Evolutionary conservation across 1,140 invertebrate genomes (phyloP).

Genomic region (Cherax quadricarinatus): DNA sequence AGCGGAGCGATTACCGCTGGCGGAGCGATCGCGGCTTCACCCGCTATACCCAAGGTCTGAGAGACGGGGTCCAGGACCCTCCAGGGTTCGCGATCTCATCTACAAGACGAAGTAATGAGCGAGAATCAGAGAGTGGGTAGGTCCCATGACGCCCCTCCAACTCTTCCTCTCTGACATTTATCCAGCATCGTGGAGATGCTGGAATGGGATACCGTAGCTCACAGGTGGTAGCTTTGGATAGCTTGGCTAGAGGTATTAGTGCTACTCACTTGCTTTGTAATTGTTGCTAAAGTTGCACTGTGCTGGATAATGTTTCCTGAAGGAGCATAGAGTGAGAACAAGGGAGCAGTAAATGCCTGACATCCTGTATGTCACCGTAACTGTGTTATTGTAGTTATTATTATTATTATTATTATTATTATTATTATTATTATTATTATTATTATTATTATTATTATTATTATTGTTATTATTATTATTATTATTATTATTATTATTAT

Average conservation of each 20-base stretch:
- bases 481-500: no score
- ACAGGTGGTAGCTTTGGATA: not conserved
- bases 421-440: no score
- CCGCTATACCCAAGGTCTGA: no score
- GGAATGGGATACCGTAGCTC: not conserved
- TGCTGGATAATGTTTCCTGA: slow-evolving; percentile 7
- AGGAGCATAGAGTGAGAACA: not conserved
- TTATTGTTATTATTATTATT: no score
- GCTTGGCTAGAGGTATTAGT: not conserved
- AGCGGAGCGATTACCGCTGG: no score
- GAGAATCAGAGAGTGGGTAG: not conserved
- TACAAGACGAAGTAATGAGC: not conserved
- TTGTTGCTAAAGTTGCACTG: not conserved
- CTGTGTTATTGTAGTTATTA: no score
- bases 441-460: no score
- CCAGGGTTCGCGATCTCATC: not conserved
- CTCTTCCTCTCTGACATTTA: not conserved
- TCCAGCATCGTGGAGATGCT: not conserved
- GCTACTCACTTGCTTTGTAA: slow-evolving; percentile 21
- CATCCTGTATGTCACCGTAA: no score
- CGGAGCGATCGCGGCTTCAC: no score
- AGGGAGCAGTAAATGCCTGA: no score
- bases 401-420: no score
- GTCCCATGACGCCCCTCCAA: not conserved
- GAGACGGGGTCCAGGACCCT: not conserved